Evolutionary conservation across 2,888 invertebrate species (phyloP).

Genomic region (Euzetes globulus): DNA sequence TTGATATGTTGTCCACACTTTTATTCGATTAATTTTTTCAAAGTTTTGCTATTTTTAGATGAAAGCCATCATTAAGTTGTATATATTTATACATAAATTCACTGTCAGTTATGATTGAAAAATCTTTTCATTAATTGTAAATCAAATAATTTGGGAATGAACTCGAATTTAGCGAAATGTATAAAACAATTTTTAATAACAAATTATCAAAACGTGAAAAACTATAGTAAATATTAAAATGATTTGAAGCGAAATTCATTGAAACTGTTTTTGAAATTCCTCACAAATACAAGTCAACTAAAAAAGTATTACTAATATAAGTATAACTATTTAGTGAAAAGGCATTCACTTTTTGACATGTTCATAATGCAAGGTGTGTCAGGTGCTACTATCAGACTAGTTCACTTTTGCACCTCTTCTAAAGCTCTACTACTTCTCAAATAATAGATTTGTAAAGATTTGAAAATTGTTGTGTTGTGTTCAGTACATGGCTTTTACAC

Average conservation of each 20-base stretch:
- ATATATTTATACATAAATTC: slow-evolving; percentile 17
- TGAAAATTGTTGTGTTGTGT: background rate
- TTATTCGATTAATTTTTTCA: background rate
- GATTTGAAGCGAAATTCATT: background rate
- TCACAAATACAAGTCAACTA: background rate
- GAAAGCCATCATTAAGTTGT: slow-evolving; percentile 1
- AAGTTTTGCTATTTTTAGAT: background rate
- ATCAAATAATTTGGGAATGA: background rate
- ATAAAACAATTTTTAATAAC: background rate
- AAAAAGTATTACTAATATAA: slow-evolving; percentile 4
- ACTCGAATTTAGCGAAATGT: background rate
- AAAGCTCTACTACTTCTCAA: background rate
- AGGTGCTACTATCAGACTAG: slow-evolving; percentile 8
- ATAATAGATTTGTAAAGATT: slow-evolving; percentile 19
- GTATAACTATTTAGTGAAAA: slow-evolving; percentile 19
- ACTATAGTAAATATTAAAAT: no score
- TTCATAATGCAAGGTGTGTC: slow-evolving; percentile 13
- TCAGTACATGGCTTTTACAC: slow-evolving; percentile 17
- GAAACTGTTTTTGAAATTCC: background rate
- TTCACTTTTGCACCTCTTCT: slow-evolving; percentile 6
- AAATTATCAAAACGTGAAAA: no score
- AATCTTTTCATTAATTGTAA: background rate
- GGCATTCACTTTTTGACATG: slow-evolving; percentile 27
- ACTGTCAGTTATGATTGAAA: background rate
- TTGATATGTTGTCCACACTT: slow-evolving; percentile 19